Base-by-base conservation (phyloP, 2,888 invertebrate genomes). In the Acanthosepion lycidas region DNA sequence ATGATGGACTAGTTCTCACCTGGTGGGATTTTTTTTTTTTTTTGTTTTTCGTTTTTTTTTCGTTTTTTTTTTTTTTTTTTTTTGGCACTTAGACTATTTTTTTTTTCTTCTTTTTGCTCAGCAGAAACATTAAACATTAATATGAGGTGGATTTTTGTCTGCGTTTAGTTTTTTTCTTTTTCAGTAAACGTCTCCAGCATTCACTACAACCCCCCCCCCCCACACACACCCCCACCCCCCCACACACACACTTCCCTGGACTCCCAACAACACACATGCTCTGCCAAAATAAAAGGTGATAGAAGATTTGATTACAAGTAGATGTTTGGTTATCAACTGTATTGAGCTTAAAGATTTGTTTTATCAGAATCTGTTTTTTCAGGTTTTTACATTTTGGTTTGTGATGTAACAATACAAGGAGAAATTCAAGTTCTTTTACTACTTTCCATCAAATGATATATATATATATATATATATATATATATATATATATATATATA, bases 61-160 rank as follows among this genome's bases (percentile, higher is more conserved):
- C n/a, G n/a, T 4, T 64, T 23, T n/a, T 78, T n/a, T 78, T 78
- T 78, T n/a, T 78, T 78, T 78, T n/a, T 3, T 12, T 5, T n/a
- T 78, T 78, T 4, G 0, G 1, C 23, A 23, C n/a, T 78, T 78
- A 8, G 23, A 64, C 8, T 26, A 8, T n/a, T n/a, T 33, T 9
- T n/a, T 33, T 9, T 33, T n/a, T 15, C 6, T 15, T 33, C 18
- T n/a, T 9, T 15, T 33, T 33, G n/a, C 78, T n/a, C n/a, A 78
- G 33, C 78, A 78, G 78, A 78, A 78, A 78, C 78, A 78, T 78
- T 78, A 78, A 78, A 78, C n/a, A 78, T 78, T 78, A 78, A n/a
- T 78, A n/a, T 9, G 12, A 78, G n/a, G n/a, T 78, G 78, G 33
- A 78, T 78, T 78, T 78, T 78, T 78, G 78, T 78, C 78, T 78